These are phyloP conservation scores for Phania funesta DNA, from an alignment of 2,888 invertebrate species.

Conservation along the genomic window DNA sequence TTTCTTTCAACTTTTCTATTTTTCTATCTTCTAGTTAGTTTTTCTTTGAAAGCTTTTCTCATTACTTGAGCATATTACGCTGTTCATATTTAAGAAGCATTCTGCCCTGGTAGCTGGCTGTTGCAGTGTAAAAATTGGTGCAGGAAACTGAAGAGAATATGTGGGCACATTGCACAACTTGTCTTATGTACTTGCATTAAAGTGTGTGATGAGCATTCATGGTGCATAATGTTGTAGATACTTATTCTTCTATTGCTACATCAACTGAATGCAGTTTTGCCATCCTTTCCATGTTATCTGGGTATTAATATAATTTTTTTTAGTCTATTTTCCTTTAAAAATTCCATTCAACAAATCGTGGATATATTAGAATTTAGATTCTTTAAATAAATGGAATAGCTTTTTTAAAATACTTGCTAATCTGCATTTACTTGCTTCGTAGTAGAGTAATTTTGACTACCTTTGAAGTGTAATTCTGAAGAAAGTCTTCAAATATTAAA, in stretches of 20 bases:
- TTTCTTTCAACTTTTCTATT: constrained; percentile 1
- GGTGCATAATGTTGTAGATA: constrained; percentile 15
- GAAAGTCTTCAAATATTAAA: no score
- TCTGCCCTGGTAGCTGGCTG: neutral
- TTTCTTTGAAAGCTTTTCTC: constrained; percentile 7
- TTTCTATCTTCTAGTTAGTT: neutral
- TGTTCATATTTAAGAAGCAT: constrained; percentile 4
- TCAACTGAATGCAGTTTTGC: neutral
- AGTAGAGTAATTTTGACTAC: no score
- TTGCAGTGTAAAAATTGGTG: neutral
- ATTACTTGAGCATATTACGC: constrained; percentile 1
- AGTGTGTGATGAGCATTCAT: neutral
- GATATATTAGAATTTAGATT: constrained; percentile 44
- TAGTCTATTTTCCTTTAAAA: neutral
- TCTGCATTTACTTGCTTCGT: no score
- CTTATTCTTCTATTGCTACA: constrained; percentile 10
- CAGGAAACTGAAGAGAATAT: neutral
- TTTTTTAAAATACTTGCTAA: neutral
- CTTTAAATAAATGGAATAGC: constrained; percentile 22
- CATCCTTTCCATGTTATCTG: neutral
- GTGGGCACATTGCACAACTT: neutral
- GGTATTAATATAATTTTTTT: neutral
- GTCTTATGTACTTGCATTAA: constrained; percentile 9
- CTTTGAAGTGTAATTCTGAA: no score
- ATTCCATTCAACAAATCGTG: constrained; percentile 35